These are phyloP conservation scores for Sebastes reedi DNA, from an alignment of 2,797 vertebrate genomes.

Conservation along the genomic window DNA sequence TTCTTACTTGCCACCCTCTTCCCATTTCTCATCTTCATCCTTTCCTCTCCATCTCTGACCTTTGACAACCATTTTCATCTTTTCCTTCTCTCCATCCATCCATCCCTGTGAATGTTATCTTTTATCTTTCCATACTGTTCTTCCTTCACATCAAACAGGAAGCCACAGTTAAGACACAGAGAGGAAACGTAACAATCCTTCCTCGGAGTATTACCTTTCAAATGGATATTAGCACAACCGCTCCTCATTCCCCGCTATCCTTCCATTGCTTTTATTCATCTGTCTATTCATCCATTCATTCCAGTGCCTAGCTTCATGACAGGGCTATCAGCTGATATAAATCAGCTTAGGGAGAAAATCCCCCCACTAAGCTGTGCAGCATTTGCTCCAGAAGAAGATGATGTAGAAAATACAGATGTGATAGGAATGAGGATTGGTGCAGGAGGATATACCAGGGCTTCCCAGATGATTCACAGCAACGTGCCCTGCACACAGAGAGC, in stretches of 20 bases:
- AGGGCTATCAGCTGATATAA: slow-evolving; percentile 68
- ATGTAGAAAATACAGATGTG: slow-evolving; percentile 64
- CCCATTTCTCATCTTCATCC: background rate
- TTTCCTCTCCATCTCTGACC: background rate
- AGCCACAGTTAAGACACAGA: background rate
- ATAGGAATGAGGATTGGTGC: slow-evolving; percentile 35
- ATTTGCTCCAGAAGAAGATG: slow-evolving; percentile 35
- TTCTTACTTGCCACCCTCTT: background rate
- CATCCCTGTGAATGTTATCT: background rate
- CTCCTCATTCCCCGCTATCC: slow-evolving; percentile 24
- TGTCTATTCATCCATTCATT: slow-evolving; percentile 56
- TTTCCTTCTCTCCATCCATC: background rate
- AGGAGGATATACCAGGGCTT: background rate
- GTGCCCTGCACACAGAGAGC: background rate
- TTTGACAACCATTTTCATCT: background rate
- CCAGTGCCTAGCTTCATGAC: slow-evolving; percentile 52
- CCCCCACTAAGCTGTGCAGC: slow-evolving; percentile 42
- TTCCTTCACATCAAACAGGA: slow-evolving; percentile 26
- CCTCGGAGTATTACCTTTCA: slow-evolving; percentile 47
- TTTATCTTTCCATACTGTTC: background rate
- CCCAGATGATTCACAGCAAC: background rate
- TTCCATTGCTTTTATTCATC: slow-evolving; percentile 43
- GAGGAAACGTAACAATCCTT: background rate
- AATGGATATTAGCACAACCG: slow-evolving; percentile 47
- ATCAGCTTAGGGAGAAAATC: slow-evolving; percentile 70